Evolutionary conservation across 2,888 invertebrate species (phyloP), one percentile per base, ranked within the genome.

Genomic region (Chrysodeixis includens): DNA sequence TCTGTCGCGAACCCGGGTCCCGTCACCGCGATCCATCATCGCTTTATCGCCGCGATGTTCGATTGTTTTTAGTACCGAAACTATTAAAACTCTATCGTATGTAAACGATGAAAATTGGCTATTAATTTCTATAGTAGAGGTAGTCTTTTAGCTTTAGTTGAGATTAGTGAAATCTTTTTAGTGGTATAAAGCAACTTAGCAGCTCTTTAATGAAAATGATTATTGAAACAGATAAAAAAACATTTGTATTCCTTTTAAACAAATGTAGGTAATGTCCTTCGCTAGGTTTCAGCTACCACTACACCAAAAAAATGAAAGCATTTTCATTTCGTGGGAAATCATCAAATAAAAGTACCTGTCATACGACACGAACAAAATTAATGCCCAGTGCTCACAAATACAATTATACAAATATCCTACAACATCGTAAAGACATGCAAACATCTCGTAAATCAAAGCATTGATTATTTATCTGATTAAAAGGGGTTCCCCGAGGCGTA

Each of bases 1-100:
- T 14, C 18, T 53, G 53, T 35, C 35, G 35, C 35, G 35, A 14
- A 0, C 12, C 12, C 35, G 7, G 35, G 35, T 66, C 66, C 30
- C 9, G 32, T 9, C 40, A 53, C 60, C 12, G 16, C 40, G 52
- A 73, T 73, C 71, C 40, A 66, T 73, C 72, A 72, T 52, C 1
- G 8, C 57, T 56, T 69, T 59, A 66, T 26, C 32, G 26, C 55
- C n/a, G 30, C 55, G 26, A 53, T 76, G 56, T 61, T 71, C 53
- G 55, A 71, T 66, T 66, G 61, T 70, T 72, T 46, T 49, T 30
- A 57, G 12, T 30, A 6, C 12, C n/a, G 9, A 35, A 35, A 70
- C 71, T 65, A 61, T 20, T 26, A n/a, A 16, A 30, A n/a, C 52
- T 26, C 58, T 14, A 35, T 32, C 55, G 65, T 60, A 49, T 44